phyloP scores from a whole-genome alignment of 2,888 invertebrate genomes.

The Iselma pallidipennis region DNA sequence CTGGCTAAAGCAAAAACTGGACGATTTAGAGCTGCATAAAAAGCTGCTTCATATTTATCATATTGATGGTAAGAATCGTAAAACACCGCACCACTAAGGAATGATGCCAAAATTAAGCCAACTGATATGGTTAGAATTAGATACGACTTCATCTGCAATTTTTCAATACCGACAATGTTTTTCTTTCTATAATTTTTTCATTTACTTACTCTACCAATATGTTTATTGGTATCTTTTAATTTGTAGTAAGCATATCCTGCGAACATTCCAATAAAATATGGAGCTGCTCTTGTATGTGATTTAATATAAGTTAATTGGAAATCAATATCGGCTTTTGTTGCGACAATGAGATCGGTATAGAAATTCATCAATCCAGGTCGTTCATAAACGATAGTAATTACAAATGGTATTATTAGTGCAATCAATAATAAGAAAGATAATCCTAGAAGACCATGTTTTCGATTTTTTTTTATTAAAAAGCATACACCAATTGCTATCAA shows the following conservation, averaged over 20 bases:
- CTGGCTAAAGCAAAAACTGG: constrained; percentile 62
- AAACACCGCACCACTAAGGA: constrained; percentile 59
- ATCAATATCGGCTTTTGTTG: constrained; percentile 59
- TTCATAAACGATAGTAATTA: constrained; percentile 58
- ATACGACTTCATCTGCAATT: constrained; percentile 57
- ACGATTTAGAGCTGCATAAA: constrained; percentile 64
- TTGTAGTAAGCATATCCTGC: constrained; percentile 58
- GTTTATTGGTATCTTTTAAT: constrained; percentile 40
- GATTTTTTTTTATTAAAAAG: constrained; percentile 55
- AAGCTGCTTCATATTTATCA: constrained; percentile 59
- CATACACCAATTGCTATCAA: constrained; percentile 60
- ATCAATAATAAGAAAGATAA: constrained; percentile 50
- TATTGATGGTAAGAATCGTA: constrained; percentile 59
- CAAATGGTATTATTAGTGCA: constrained; percentile 59
- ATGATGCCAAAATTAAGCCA: constrained; percentile 55
- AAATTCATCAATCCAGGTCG: constrained; percentile 62
- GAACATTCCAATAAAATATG: constrained; percentile 64
- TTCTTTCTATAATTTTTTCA: background rate
- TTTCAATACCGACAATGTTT: background rate
- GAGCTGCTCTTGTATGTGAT: constrained; percentile 63
- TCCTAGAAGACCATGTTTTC: constrained; percentile 53
- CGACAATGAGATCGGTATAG: constrained; percentile 60
- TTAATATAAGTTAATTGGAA: constrained; percentile 63
- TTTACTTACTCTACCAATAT: constrained; percentile 49
- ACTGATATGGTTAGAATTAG: constrained; percentile 54